Evolutionary conservation across 2,888 invertebrate genomes (phyloP), one percentile per base, ranked within the genome.

Genomic region (Patella depressa): DNA sequence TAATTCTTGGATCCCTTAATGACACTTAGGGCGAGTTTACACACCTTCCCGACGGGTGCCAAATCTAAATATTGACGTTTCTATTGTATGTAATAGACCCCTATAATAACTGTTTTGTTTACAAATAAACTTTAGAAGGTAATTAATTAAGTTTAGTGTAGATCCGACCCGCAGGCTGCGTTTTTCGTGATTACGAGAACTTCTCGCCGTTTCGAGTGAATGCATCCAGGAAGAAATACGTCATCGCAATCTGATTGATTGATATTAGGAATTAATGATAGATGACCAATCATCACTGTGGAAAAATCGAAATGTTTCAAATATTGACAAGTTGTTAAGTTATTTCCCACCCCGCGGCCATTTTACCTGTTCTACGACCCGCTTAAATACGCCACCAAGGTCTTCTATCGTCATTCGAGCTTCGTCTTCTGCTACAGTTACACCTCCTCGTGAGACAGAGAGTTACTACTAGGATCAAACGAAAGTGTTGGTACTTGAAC

Each of bases 231-330:
- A 65, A 65, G 65, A 12, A 24, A 11, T 3, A 65, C 19, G 65
- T 45, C 45, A 45, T 45, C 45, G 45, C 45, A 45, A 45, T 45
- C 45, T 65, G 65, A 65, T 65, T 65, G 65, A 65, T 65, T 65
- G 65, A 24, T 45, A 45, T 24, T 65, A 24, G 19, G 19, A 65
- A 65, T 65, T 24, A 65, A 24, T 65, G 65, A 65, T 65, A 19
- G 65, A 65, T 65, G 12, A 65, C 65, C 65, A 65, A 65, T 65
- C 65, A 65, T 24, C 14, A 24, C 19, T 24, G 65, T 24, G 65
- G 65, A 24, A 65, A 65, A 65, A 65, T 65, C 65, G 65, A 65
- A 45, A 65, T 65, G 24, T 65, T 65, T 65, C 24, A 24, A 19
- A 65, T 65, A 65, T 65, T 65, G 65, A 24, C 65, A 65, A 65